Percentiles rank a stretch among this genome's conserved stretches.
These are phyloP conservation scores for Rhinopomastus cyanomelas DNA, from an alignment of 2,113 vertebrate genomes.

Conservation along the genomic window DNA sequence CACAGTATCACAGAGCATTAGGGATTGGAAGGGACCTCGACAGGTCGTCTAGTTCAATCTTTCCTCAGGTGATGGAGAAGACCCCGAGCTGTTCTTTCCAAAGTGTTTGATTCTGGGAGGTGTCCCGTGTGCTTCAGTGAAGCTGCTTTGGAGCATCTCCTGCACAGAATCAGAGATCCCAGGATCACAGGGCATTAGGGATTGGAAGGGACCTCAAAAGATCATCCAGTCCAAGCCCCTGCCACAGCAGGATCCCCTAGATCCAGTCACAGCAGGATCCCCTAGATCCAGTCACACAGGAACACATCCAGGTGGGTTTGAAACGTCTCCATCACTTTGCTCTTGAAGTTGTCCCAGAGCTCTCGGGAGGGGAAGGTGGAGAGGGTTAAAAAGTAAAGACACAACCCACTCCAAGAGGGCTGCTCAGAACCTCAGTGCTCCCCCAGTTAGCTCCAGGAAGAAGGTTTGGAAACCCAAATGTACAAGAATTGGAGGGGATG, in stretches of 20 bases:
- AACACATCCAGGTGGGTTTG: too few relatives aligned
- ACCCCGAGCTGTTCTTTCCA: not conserved
- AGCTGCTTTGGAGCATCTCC: not conserved
- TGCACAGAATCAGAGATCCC: too few relatives aligned
- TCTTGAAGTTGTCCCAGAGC: not conserved
- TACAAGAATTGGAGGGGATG: not conserved
- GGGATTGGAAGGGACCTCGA: too few relatives aligned
- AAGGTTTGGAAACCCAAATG: not conserved
- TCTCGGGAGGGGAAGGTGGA: not conserved
- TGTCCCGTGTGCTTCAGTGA: fast-evolving
- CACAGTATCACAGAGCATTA: too few relatives aligned
- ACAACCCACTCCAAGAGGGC: fast-evolving
- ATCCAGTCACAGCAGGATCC: too few relatives aligned
- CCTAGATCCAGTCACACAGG: too few relatives aligned
- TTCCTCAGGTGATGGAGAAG: not conserved
- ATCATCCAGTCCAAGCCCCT: too few relatives aligned
- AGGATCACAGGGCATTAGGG: too few relatives aligned
- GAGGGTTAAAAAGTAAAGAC: not conserved
- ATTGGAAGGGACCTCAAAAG: too few relatives aligned
- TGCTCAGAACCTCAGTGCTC: not conserved
- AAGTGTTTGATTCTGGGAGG: not conserved
- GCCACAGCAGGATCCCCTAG: too few relatives aligned
- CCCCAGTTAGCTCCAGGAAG: not conserved
- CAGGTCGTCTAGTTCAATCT: too few relatives aligned
- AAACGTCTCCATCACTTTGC: too few relatives aligned